These are phyloP conservation scores for Drosophila ercepeae DNA, from an alignment of 1,140 invertebrate genomes.

Conservation along the genomic window DNA sequence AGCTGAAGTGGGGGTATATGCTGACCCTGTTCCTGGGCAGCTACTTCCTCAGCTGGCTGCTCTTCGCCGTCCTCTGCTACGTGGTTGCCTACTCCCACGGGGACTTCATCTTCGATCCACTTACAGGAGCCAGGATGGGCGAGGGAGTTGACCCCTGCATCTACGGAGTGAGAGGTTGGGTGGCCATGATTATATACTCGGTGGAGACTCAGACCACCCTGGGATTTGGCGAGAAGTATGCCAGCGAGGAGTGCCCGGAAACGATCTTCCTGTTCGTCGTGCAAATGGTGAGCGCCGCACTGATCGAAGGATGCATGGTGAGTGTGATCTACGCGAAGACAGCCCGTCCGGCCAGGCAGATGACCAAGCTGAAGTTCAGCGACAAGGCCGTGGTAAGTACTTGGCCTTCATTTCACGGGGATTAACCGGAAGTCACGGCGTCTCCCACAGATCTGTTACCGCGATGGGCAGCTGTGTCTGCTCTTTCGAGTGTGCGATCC, in stretches of 20 bases:
- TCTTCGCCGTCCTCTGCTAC: constrained; percentile 85
- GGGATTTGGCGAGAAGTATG: constrained; percentile 89
- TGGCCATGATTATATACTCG: constrained; percentile 86
- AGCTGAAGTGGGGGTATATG: constrained; percentile 87
- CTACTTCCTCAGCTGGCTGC: constrained; percentile 85
- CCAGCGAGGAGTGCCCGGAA: constrained; percentile 93
- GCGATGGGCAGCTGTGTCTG: constrained; percentile 86
- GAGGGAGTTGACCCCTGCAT: constrained; percentile 83
- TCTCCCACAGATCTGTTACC: constrained; percentile 85
- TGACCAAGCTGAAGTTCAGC: constrained; percentile 86
- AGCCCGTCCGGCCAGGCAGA: constrained; percentile 85
- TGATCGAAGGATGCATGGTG: constrained; percentile 85
- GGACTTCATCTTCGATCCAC: constrained; percentile 81
- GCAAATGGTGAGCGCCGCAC: constrained; percentile 86
- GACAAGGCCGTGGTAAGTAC: constrained; percentile 86
- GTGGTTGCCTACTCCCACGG: constrained; percentile 85
- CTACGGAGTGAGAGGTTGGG: constrained; percentile 85
- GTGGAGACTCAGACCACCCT: constrained; percentile 88
- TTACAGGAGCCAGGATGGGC: constrained; percentile 65
- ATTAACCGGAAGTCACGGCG: background rate
- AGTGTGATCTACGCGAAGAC: constrained; percentile 87
- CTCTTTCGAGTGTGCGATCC: constrained; percentile 87
- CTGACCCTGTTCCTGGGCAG: constrained; percentile 85
- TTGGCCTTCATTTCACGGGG: background rate
- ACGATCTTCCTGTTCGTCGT: constrained; percentile 89